phyloP scores from a whole-genome alignment of 2,888 invertebrate genomes.

The Hofmannophila pseudospretella region DNA sequence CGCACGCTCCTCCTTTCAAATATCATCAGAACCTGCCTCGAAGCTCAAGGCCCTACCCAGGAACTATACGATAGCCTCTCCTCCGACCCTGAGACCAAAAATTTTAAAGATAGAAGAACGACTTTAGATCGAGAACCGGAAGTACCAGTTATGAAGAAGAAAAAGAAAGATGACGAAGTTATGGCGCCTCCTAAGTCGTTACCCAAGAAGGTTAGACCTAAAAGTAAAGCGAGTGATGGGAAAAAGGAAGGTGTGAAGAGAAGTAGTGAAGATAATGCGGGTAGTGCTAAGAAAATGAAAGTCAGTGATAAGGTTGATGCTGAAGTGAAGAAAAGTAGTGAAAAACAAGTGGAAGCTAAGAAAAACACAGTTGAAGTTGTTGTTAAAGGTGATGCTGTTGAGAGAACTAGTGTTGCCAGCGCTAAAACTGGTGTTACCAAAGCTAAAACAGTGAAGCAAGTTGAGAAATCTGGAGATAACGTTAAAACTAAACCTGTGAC shows the following conservation, averaged over 20 bases:
- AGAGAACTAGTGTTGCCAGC: neutral
- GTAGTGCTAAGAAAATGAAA: conserved; percentile 10
- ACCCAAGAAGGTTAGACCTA: conserved; percentile 47
- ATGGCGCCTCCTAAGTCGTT: conserved; percentile 60
- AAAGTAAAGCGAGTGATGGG: conserved; percentile 27
- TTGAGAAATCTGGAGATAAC: neutral
- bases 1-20: conserved; percentile 45
- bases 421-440: conserved; percentile 8
- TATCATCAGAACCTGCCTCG: conserved; percentile 52
- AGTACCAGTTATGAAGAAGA: conserved; percentile 17
- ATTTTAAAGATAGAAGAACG: conserved; percentile 20
- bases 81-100: conserved; percentile 33
- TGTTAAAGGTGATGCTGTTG: neutral
- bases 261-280: conserved; percentile 1
- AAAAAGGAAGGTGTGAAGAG: conserved; percentile 7
- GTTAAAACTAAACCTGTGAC: neutral
- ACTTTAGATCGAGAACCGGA: conserved; percentile 26
- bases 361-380: neutral
- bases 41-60: conserved; percentile 25
- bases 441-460: neutral
- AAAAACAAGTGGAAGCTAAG: neutral
- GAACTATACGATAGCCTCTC: conserved; percentile 29
- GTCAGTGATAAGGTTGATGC: neutral
- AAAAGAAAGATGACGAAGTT: conserved; percentile 30
- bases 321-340: neutral